Base-by-base conservation (phyloP, 2,113 vertebrate species). In the Bubo scandiacus region DNA sequence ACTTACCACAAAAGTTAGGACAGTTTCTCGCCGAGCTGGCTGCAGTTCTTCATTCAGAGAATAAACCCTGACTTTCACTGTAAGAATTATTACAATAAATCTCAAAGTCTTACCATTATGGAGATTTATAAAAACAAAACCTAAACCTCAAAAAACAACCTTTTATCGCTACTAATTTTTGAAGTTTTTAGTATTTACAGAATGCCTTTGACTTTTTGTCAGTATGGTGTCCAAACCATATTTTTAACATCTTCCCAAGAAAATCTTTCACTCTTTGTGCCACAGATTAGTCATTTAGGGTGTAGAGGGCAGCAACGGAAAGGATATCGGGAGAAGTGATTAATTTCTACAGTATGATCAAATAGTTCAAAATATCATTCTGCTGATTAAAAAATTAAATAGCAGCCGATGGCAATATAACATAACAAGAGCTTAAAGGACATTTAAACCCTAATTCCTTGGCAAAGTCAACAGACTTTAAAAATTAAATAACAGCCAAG, bases 1-100 rank as follows among this genome's bases (percentile, higher is more conserved):
- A 90, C 89, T 90, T 84, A 97, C 99, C 97, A 97, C 98, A 94
- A 99, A 99, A 12, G 98, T 99, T 34, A 99, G 96, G 65, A 97
- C 97, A 61, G 98, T 98, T 32, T 98, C 97, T 91, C 99, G 98
- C 38, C 32, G 97, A 81, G 99, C 99, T 45, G 98, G 99, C 68
- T 95, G 98, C 81, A 99, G 95, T 83, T 99, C 99, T 77, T 99
- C 98, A 94, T 98, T 99, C 95, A 99, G 94, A 47, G 99, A 99
- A 78, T 99, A 99, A 47, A 98, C 98, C 93, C 99, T 97, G 38
- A 99, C 80, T 92, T 99, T 98, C 89, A 99, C 98, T 99, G 97
- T 6, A 97, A 94, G 43, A 93, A 96, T 66, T 73, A 80, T 40
- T 72, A 91, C 52, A 93, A 42, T 14, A 92, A 61, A 85, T 43